Conservation (phyloP, 2,888 invertebrate genomes). For the Suillia variegata region DNA sequence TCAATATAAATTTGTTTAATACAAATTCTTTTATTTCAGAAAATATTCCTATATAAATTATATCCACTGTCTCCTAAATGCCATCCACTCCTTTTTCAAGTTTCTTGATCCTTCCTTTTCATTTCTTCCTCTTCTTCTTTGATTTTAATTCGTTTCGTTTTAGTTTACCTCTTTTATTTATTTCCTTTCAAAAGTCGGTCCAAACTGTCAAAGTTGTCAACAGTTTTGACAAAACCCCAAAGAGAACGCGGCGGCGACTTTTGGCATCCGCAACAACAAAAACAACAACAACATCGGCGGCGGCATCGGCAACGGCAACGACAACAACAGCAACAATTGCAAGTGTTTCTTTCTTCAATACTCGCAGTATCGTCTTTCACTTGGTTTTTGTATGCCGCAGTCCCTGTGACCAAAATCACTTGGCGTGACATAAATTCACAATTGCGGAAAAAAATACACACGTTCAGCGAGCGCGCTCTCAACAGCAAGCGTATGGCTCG, state of each 20-base stretch:
- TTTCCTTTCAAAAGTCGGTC: conserved; percentile 33
- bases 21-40: not conserved
- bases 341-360: conserved; percentile 9
- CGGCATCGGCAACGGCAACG: not conserved
- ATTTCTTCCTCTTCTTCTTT: not conserved
- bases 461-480: not conserved
- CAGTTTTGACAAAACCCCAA: conserved; percentile 31
- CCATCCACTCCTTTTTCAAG: not conserved
- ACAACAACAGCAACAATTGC: conserved; percentile 24
- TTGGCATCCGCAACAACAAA: not conserved
- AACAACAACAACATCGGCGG: not conserved
- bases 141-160: not conserved
- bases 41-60: not conserved
- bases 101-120: not conserved
- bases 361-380: not conserved
- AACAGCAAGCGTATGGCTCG: no score
- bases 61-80: not conserved
- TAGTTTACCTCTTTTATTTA: not conserved
- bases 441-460: not conserved
- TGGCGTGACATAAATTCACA: conserved; percentile 28
- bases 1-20: not conserved
- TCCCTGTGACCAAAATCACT: conserved; percentile 28
- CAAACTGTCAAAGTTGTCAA: conserved; percentile 40
- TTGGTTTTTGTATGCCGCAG: not conserved
- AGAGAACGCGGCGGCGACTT: conserved; percentile 16